Conservation (phyloP, 92 coral and sea anemone species). For the Epizoanthus illoricatus region DNA sequence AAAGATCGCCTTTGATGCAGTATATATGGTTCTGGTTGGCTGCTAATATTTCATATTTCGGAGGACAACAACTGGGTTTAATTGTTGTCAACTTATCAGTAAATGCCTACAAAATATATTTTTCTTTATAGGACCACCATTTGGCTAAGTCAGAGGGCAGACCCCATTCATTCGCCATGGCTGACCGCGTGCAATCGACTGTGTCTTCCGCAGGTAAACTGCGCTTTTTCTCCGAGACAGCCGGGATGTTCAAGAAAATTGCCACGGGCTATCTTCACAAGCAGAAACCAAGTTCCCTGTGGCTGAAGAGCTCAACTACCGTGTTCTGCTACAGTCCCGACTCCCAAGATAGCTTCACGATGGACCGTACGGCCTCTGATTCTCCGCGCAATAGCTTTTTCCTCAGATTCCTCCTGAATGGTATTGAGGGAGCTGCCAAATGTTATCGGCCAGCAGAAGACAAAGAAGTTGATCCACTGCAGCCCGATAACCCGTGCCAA, state of each 20-base stretch:
- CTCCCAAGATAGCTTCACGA: conserved; percentile 18
- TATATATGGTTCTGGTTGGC: no score
- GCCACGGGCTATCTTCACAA: conserved; percentile 7
- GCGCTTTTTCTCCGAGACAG: conserved; percentile 32
- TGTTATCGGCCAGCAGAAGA: conserved; percentile 27
- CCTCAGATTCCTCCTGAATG: conserved; percentile 25
- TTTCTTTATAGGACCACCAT: no score
- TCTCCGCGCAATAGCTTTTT: conserved; percentile 27
- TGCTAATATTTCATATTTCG: no score
- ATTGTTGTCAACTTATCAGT: no score
- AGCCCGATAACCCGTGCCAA: conserved; percentile 32
- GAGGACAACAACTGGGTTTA: no score
- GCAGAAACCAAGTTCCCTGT: conserved; percentile 23
- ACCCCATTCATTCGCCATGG: conserved; percentile 19
- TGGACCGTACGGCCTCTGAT: background rate
- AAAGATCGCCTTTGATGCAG: no score
- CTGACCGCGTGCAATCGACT: background rate
- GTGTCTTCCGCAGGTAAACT: conserved; percentile 6
- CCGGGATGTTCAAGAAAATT: conserved; percentile 34
- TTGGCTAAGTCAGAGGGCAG: background rate
- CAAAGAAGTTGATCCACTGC: conserved; percentile 22
- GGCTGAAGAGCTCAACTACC: conserved; percentile 32
- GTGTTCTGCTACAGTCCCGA: conserved; percentile 34
- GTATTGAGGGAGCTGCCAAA: conserved; percentile 24
- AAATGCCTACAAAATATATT: no score